Evolutionary conservation across 2,888 invertebrate species (phyloP), one percentile per base, ranked within the genome.

Genomic region (Clistopyga incitator): DNA sequence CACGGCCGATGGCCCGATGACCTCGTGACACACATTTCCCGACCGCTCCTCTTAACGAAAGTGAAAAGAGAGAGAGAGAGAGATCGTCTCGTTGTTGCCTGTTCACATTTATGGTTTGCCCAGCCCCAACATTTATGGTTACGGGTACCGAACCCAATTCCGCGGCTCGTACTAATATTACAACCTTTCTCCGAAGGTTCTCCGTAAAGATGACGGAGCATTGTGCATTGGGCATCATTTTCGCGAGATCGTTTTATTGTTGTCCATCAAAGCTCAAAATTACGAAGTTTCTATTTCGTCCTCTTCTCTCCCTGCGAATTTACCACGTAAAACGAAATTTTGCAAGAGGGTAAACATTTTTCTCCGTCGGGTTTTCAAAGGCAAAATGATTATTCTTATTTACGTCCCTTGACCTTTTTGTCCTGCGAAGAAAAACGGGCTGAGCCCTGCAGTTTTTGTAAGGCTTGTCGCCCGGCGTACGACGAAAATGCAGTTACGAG

Each of bases 1-100:
- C 92, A 90, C 89, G 92, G 91, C 91, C 92, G 91, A 89, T 90
- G 91, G 90, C 92, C 91, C 89, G 90, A 87, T 92, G 92, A 91
- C 92, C 92, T 89, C 89, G 79, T 93, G 92, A 92, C 92, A 90
- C 86, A 92, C 89, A 91, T 93, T 92, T 91, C 88, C 87, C 88
- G 81, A 70, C 52, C 52, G 85, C 85, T 88, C 87, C 29, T 80
- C 70, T 80, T 79, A 91, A 92, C 89, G 93, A 93, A 93, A 93
- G 93, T 93, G 93, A 92, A 93, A 92, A 90, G 86, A 18, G 47
- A 10, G 42, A 52, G 65, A 72, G 23, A 42, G 52, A 56, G 70
- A 54, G 56, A 45, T 18, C 18, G n/a, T n/a, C 18, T n/a, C 61
- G 4, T n/a, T 34, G 59, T 59, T 47, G 75, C 50, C 52, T 74